Percentiles rank a stretch among this genome's conserved stretches.
Conservation (phyloP, 2,113 vertebrate genomes). For the Xyliphius kryptos region DNA sequence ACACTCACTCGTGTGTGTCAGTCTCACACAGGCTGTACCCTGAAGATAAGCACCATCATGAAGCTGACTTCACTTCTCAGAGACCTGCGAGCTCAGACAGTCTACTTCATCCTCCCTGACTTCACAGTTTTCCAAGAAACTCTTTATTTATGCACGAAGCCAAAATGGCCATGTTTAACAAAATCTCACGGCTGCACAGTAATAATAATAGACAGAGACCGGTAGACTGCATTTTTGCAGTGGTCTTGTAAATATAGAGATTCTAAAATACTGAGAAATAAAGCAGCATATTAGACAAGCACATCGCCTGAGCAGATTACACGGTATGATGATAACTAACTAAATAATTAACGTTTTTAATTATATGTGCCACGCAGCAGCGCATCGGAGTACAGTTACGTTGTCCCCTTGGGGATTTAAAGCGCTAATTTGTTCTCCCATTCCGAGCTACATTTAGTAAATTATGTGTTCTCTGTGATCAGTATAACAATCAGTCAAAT, state of each 20-base stretch:
- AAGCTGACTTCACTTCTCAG: constrained; percentile 28
- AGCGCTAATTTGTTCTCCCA: too few species aligned
- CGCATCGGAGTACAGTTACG: constrained; percentile 23
- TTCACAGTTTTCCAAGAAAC: constrained; percentile 22
- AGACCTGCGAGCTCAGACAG: constrained; percentile 24
- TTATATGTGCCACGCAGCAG: constrained; percentile 32
- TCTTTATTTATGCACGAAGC: constrained; percentile 29
- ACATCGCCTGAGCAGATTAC: constrained; percentile 28
- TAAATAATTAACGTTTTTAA: too few species aligned
- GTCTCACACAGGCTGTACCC: constrained; percentile 33
- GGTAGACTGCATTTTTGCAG: too few species aligned
- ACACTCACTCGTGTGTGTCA: too few species aligned
- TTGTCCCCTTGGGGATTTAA: constrained; percentile 26
- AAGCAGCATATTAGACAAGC: constrained; percentile 7
- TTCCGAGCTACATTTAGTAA: too few species aligned
- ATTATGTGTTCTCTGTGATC: too few species aligned
- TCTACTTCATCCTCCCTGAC: constrained; percentile 25
- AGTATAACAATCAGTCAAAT: too few species aligned
- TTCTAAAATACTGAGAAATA: too few species aligned
- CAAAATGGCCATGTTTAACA: constrained; percentile 11
- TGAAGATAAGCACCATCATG: constrained; percentile 32
- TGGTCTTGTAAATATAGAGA: too few species aligned
- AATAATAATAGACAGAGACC: too few species aligned
- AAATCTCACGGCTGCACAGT: not conserved
- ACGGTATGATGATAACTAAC: constrained; percentile 26